Base-by-base conservation (phyloP, 2,797 vertebrate genomes). In the Pseudochromis fuscus region DNA sequence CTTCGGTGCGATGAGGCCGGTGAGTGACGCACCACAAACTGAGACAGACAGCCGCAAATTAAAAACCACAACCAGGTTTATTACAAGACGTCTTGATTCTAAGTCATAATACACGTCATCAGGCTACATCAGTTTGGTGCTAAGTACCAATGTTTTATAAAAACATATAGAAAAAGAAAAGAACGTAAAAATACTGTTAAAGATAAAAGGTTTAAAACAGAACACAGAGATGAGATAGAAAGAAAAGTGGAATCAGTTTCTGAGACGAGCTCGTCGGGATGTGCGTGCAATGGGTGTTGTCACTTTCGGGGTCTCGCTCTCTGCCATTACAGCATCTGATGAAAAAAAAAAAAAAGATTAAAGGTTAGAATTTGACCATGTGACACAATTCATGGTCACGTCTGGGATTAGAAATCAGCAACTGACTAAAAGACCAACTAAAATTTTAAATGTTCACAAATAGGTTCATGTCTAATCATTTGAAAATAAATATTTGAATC, bases 231-330 rank as follows among this genome's bases (percentile, higher is more conserved):
- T 16, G 65, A 31, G 4, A 77, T 18, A 49, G 5, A 6, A 38
- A 51, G 1, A 28, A 25, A 27, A 13, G 6, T 45, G 16, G 5
- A 37, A 45, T 93, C 77, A 95, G 85, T 94, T 93, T 72, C 92
- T 86, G 88, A 94, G 93, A 7, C 94, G 93, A 75, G 94, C 63
- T 27, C 91, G 90, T n/a, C 94, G 82, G 9, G 95, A 94, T 0
- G 95, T 87, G 64, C 97, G 95, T 67, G 91, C 89, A 68, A 99
- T 97, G 66, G 97, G 97, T 0, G 97, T 98, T 0, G 94, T 96
- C 88, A 95, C 96, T 93, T 95, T 97, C 23, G 97, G 97, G 0
- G 95, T 97, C 85, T 98, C 96, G 0, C 93, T 95, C 25, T 96
- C 97, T 1, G 60, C 91, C 93, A 98, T 93, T 23, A 97, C 93